Percentiles rank a stretch among this genome's conserved stretches.
phyloP scores from a whole-genome alignment of 2,888 invertebrate genomes.

The Trichacis sp. region DNA sequence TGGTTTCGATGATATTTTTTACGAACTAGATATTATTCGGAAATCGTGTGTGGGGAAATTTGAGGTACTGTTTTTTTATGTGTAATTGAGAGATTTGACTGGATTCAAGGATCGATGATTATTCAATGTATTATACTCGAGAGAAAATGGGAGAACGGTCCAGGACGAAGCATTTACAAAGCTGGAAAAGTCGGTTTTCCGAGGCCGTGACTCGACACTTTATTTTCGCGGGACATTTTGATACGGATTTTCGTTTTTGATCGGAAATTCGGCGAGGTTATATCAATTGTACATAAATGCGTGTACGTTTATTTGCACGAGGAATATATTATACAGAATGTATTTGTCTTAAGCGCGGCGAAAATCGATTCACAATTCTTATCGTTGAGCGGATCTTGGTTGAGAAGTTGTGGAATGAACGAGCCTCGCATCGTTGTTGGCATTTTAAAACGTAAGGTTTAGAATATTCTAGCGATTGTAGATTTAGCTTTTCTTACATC shows the following conservation, averaged over 20 bases:
- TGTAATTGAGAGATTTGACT: too few species aligned
- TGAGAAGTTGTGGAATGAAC: slow-evolving; percentile 32
- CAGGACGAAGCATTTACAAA: too few species aligned
- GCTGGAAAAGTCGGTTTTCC: too few species aligned
- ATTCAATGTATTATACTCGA: too few species aligned
- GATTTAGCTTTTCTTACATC: slow-evolving; percentile 54
- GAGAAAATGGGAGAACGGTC: background rate
- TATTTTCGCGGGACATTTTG: too few species aligned
- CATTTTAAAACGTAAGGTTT: slow-evolving; percentile 49
- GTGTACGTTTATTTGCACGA: slow-evolving; percentile 43
- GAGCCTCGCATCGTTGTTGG: slow-evolving; percentile 49
- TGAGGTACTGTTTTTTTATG: too few species aligned
- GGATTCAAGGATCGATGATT: too few species aligned
- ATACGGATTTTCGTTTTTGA: slow-evolving; percentile 13
- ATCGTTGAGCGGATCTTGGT: slow-evolving; percentile 25
- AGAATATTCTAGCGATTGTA: slow-evolving; percentile 48
- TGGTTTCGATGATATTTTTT: too few species aligned
- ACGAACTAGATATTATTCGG: too few species aligned
- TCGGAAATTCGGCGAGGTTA: slow-evolving; percentile 20
- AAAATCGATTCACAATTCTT: slow-evolving; percentile 33
- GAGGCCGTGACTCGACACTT: too few species aligned
- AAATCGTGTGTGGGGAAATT: too few species aligned
- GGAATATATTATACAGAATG: slow-evolving; percentile 35
- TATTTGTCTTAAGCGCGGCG: slow-evolving; percentile 36
- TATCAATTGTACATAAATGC: slow-evolving; percentile 42